A percentile compares a stretch with the other conserved stretches of the same genome.
Conservation (phyloP, 2,113 vertebrate genomes). For the Chelonoidis abingdonii region DNA sequence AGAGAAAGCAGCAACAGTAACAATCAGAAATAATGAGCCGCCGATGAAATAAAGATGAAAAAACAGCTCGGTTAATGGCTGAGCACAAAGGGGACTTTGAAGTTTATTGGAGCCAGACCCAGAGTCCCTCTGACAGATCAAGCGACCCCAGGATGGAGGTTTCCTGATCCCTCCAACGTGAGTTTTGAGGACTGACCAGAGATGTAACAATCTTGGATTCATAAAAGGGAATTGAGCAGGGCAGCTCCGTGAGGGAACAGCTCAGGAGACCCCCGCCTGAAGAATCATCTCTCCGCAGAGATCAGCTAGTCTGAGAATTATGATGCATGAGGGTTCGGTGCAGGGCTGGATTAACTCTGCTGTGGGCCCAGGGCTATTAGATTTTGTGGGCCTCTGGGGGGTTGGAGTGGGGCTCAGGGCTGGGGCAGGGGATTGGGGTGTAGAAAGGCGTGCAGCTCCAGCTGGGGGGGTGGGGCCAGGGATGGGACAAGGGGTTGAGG, state of each 20-base stretch:
- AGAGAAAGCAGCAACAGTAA: background rate
- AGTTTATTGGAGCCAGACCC: slow-evolving; percentile 47
- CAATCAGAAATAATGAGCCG: background rate
- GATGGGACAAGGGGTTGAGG: too few relatives aligned
- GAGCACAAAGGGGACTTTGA: slow-evolving; percentile 22
- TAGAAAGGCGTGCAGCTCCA: too few relatives aligned
- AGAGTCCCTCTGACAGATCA: background rate
- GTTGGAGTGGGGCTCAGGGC: too few relatives aligned
- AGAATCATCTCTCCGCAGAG: background rate
- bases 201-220: background rate
- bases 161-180: background rate
- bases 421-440: too few relatives aligned
- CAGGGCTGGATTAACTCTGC: too few relatives aligned
- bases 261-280: background rate
- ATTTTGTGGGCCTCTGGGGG: too few relatives aligned
- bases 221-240: background rate
- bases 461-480: too few relatives aligned
- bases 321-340: background rate
- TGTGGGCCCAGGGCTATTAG: too few relatives aligned
- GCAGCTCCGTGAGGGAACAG: background rate
- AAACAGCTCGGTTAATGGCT: slow-evolving; percentile 1
- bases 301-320: background rate
- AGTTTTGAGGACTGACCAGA: background rate
- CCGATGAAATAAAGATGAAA: background rate
- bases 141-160: background rate